Evolutionary conservation across 2,113 vertebrate genomes (phyloP).

Genomic region (Clarias macrocephalus): DNA sequence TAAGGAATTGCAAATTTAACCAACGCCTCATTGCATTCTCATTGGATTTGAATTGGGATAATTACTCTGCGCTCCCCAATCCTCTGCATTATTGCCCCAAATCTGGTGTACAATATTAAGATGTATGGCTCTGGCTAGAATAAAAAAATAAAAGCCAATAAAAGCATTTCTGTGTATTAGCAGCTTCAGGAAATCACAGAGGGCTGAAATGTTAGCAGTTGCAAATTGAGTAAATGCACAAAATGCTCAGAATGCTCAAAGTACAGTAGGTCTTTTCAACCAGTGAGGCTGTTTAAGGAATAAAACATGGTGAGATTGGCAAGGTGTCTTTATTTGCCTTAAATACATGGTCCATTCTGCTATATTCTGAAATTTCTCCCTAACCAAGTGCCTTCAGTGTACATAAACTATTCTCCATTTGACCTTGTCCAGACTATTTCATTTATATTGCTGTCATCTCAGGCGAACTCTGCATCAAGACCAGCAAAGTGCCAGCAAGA

Average conservation of each 20-base stretch:
- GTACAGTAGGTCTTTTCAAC: neutral
- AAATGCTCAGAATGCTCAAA: neutral
- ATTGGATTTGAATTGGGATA: slow-evolving; percentile 17
- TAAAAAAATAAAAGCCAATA: no score
- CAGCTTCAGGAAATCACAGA: neutral
- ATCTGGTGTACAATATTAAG: neutral
- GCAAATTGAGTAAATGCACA: neutral
- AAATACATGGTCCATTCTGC: neutral
- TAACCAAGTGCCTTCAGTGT: neutral
- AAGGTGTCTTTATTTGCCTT: neutral
- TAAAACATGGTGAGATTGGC: neutral
- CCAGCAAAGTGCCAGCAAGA: neutral
- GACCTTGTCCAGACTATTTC: neutral
- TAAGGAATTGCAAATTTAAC: slow-evolving; percentile 14
- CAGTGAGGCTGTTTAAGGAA: neutral
- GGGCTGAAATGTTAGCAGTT: neutral
- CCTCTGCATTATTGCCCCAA: slow-evolving; percentile 28
- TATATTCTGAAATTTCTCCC: neutral
- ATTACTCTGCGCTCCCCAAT: slow-evolving; percentile 28
- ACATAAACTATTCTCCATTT: neutral
- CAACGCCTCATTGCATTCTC: slow-evolving; percentile 20
- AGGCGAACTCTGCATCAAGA: neutral
- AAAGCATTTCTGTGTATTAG: neutral
- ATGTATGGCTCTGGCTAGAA: neutral
- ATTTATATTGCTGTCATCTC: neutral